Percentiles rank a stretch among this genome's conserved stretches.
These are phyloP conservation scores for Pelvicachromis taeniatus DNA, from an alignment of 2,113 vertebrate genomes.

Conservation along the genomic window DNA sequence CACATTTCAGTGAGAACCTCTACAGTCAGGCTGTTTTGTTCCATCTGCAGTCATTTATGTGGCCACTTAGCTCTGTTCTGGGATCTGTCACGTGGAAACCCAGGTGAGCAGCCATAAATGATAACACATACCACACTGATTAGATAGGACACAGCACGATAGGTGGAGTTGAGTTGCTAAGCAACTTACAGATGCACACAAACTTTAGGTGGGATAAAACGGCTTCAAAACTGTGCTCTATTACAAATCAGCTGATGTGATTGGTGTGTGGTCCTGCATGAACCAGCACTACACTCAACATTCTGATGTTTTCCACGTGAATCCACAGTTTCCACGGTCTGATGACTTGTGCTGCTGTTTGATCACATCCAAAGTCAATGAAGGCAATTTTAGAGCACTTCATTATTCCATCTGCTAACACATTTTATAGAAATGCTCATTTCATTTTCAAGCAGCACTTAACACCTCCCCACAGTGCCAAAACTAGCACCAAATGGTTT, in stretches of 20 bases:
- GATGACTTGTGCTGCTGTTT: neutral
- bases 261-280: accelerated
- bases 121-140: neutral
- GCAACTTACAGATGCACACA: neutral
- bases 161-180: neutral
- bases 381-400: neutral
- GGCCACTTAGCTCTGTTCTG: neutral
- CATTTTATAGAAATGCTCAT: neutral
- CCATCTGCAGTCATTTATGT: neutral
- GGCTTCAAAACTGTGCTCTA: neutral
- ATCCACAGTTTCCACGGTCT: neutral
- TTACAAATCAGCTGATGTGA: neutral
- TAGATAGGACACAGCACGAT: neutral
- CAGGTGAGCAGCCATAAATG: neutral
- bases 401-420: neutral
- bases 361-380: neutral
- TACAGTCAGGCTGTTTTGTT: neutral
- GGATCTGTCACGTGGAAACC: accelerated
- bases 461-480: neutral
- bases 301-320: neutral
- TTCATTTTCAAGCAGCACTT: neutral
- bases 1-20: neutral
- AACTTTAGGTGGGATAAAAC: neutral
- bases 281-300: neutral
- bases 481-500: neutral